Base-by-base conservation (phyloP, 2,797 vertebrate genomes). In the Typhlichthys eigenmanni region DNA sequence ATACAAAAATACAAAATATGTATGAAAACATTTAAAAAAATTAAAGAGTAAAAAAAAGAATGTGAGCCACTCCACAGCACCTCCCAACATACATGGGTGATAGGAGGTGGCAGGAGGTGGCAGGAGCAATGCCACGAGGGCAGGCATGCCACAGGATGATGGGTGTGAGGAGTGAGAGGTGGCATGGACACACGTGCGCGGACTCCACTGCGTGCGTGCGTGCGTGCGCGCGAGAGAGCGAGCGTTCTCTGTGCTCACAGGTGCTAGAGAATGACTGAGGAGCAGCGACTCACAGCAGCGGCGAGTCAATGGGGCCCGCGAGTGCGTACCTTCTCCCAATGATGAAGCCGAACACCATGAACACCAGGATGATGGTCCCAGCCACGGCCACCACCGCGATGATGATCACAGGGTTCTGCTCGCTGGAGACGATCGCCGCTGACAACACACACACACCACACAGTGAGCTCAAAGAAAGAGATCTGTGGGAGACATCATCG, bases 291-390 rank as follows among this genome's bases (percentile, higher is more conserved):
- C 92, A 93, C 93, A 93, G 91, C 80, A 93, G 90, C 84, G 92
- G 92, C 82, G 92, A 93, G 89, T 93, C 92, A 93, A 92, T 88
- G 89, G 92, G 90, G 90, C 90, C 92, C 88, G 90, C 89, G 76
- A 82, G 83, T 91, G 88, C 68, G 75, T 98, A 98, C 97, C 97
- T 98, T 95, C 97, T 94, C 90, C 97, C 97, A 3, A 99, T 98
- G 93, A 99, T 99, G 93, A 99, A 99, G 87, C 97, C 97, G 72
- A 99, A 98, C 77, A 99, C 96, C 96, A 99, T 99, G 91, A 99
- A 99, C 65, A 98, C 96, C 88, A 99, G 91, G 89, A 98, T 98
- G 88, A 99, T 98, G 86, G 97, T 99, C 81, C 97, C 96, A 61
- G 96, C 96, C 72, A 99, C 97, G 10, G 97, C 97, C 73, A 99